Base-by-base conservation (phyloP, 1,140 invertebrate species). In the Papilio polytes region DNA sequence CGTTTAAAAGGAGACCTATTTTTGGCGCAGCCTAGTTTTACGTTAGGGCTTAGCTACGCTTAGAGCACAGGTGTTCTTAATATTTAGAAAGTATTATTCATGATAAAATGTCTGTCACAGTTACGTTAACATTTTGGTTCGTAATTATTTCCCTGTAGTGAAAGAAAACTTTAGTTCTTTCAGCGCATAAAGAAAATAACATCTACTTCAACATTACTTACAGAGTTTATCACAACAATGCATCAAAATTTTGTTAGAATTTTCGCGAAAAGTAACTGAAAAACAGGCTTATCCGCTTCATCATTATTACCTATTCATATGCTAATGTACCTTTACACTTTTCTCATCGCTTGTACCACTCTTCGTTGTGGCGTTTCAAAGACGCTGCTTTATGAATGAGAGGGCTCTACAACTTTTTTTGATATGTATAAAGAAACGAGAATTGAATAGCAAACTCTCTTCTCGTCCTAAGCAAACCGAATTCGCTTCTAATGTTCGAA, bases 401-500 rank as follows among this genome's bases (percentile, higher is more conserved):
- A 83, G 81, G 85, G 85, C 85, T 86, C 86, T 87, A 87, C 81
- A 88, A 90, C 81, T 87, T 90, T 88, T 48, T 90, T 88, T 87
- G 83, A 83, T 82, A 84, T 80, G 84, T 85, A 86, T 87, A 87
- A 88, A 88, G 88, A 88, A 91, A 87, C 85, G 85, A 79, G 82
- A 84, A 85, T 86, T 88, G 81, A 86, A 88, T 86, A 82, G 83
- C 82, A 81, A 84, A 87, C 87, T 85, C 89, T 87, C 88, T 91
- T 88, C 85, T 84, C 78, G 56, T 63, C 63, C 80, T 84, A 82
- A 86, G 84, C 80, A 81, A 85, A 84, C 78, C 83, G 77, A 82
- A 85, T 89, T 83, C 85, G 87, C 86, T 70, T 78, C 84, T 89
- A 86, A 89, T 88, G 88, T 89, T 86, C 83, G 88, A 85, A 90